Conservation (phyloP, 2,797 vertebrate genomes). For the Fundulus diaphanus region DNA sequence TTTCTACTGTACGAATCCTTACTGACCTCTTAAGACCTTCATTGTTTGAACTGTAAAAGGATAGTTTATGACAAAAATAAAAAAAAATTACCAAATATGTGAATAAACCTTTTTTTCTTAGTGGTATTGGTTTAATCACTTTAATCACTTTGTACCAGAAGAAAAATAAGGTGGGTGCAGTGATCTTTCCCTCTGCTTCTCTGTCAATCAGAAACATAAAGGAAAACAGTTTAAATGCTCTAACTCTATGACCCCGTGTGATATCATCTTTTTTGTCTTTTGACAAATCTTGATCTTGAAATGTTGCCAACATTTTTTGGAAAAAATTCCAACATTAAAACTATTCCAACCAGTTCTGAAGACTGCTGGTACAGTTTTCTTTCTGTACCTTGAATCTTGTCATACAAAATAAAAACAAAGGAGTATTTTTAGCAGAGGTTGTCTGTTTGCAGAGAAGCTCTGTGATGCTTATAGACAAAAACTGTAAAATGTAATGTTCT, state of each 20-base stretch:
- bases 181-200: neutral
- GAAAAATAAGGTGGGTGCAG: neutral
- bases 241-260: neutral
- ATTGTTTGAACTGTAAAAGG: too few species aligned
- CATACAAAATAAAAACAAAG: neutral
- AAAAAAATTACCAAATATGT: too few species aligned
- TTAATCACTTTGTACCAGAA: neutral
- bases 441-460: neutral
- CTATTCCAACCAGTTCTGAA: neutral
- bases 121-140: too few species aligned
- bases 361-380: neutral
- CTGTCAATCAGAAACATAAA: neutral
- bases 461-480: neutral
- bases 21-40: too few species aligned
- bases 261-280: neutral
- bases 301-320: neutral
- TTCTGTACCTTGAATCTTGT: neutral
- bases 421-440: constrained; percentile 1
- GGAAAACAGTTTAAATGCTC: neutral
- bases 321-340: too few species aligned
- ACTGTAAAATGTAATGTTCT: neutral
- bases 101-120: too few species aligned
- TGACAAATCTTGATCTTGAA: neutral
- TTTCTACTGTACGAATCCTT: too few species aligned
- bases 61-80: too few species aligned